Percentiles rank a stretch among this genome's conserved stretches.
Conservation (phyloP, 2,113 vertebrate genomes). For the Corythaeola cristata region DNA sequence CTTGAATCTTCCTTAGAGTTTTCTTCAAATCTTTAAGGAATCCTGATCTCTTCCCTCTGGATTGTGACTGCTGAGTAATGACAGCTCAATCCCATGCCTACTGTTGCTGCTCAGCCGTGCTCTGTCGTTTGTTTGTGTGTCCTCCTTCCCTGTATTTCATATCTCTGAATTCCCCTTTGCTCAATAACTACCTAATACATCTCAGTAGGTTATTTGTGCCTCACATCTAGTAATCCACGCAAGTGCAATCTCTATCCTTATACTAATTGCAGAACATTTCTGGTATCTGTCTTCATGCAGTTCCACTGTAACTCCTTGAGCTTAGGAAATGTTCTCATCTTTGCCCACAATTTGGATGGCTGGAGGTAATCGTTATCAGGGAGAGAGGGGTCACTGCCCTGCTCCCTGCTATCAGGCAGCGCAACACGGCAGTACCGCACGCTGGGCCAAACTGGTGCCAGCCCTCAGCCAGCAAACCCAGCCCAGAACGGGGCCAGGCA, state of each 20-base stretch:
- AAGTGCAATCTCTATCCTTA: not conserved
- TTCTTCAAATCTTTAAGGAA: not conserved
- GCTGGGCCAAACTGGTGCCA: not conserved
- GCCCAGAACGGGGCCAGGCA: not conserved
- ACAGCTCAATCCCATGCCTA: not conserved
- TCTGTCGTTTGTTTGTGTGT: not conserved
- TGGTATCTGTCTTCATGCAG: not conserved
- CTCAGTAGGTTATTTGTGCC: not conserved
- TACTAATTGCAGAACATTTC: not conserved
- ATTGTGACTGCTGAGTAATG: not conserved
- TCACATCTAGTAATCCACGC: not conserved
- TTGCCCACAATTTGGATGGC: not conserved
- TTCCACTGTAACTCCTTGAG: not conserved
- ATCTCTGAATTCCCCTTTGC: not conserved
- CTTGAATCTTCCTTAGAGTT: not conserved
- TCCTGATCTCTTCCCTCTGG: not conserved
- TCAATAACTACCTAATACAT: not conserved
- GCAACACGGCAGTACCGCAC: not conserved
- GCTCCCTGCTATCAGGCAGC: not conserved
- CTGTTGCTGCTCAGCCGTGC: not conserved
- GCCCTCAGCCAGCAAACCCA: not conserved
- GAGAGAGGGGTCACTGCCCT: not conserved
- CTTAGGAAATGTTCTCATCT: not conserved
- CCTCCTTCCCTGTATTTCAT: not conserved
- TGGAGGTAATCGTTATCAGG: not conserved